These are phyloP conservation scores for Oceanites oceanicus DNA, from an alignment of 2,113 vertebrate species.

Conservation along the genomic window DNA sequence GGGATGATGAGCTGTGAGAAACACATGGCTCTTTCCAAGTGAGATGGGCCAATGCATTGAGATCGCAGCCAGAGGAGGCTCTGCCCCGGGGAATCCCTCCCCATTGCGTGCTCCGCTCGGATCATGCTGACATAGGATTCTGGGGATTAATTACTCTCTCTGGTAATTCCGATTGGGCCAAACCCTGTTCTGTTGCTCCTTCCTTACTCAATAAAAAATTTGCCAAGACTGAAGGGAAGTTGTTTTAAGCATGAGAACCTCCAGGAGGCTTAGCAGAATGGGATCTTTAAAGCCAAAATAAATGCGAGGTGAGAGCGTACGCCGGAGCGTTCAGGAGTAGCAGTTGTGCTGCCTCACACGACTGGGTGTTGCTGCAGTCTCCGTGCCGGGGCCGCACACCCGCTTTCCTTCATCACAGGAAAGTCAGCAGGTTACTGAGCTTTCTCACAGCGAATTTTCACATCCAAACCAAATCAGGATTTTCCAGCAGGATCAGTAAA, in stretches of 20 bases:
- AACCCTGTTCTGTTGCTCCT: background rate
- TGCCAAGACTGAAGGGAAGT: background rate
- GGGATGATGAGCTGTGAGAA: background rate
- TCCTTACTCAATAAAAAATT: background rate
- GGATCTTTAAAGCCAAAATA: background rate
- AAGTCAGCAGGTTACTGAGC: background rate
- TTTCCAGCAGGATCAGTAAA: background rate
- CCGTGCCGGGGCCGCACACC: background rate
- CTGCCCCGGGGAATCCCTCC: background rate
- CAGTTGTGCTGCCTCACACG: background rate
- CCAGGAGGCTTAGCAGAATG: background rate
- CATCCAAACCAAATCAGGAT: background rate
- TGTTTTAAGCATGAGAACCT: background rate
- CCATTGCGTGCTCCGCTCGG: background rate
- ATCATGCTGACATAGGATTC: background rate
- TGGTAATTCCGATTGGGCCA: background rate
- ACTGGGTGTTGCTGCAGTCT: background rate
- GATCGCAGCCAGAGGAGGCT: background rate
- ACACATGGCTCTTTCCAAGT: background rate
- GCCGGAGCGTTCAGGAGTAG: accelerated
- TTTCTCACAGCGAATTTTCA: background rate
- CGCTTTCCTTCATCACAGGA: background rate
- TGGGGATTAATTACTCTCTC: background rate
- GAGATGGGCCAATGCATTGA: background rate
- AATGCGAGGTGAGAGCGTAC: background rate